phyloP scores from a whole-genome alignment of 2,888 invertebrate species.

The Pegoplata infirma region DNA sequence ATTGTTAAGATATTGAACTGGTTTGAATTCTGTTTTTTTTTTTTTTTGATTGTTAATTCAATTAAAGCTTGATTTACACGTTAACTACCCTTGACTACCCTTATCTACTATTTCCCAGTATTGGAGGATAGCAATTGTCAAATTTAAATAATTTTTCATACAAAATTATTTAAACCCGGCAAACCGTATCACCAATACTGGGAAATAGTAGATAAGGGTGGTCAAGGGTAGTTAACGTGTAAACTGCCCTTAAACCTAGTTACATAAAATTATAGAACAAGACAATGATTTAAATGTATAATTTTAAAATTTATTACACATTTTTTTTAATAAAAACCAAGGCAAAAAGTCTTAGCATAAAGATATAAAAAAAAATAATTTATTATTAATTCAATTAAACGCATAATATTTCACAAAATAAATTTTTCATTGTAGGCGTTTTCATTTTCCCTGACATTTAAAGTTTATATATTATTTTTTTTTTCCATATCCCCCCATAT shows the following conservation, averaged over 20 bases:
- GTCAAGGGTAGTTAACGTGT: no score
- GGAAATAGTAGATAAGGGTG: no score
- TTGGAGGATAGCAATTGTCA: no score
- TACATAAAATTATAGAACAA: conserved; percentile 56
- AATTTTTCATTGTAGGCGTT: conserved; percentile 46
- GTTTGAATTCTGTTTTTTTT: conserved; percentile 42
- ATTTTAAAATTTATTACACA: conserved; percentile 4
- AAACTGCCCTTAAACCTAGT: no score
- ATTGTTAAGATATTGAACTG: conserved; percentile 39
- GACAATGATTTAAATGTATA: background rate
- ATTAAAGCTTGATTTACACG: no score
- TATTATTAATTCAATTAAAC: conserved; percentile 50
- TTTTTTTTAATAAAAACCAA: conserved; percentile 34
- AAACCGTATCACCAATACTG: no score
- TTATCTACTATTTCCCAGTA: no score
- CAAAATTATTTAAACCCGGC: no score
- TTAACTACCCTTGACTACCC: no score
- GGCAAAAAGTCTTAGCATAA: conserved; percentile 44
- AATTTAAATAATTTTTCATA: no score
- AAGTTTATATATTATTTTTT: conserved; percentile 18
- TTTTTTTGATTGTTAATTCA: no score
- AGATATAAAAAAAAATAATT: conserved; percentile 18
- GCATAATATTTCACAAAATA: conserved; percentile 18
- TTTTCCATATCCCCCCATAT: conserved; percentile 2
- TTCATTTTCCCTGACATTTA: conserved; percentile 57